Conservation (phyloP, 2,797 vertebrate genomes). For the Distichodus sexfasciatus region DNA sequence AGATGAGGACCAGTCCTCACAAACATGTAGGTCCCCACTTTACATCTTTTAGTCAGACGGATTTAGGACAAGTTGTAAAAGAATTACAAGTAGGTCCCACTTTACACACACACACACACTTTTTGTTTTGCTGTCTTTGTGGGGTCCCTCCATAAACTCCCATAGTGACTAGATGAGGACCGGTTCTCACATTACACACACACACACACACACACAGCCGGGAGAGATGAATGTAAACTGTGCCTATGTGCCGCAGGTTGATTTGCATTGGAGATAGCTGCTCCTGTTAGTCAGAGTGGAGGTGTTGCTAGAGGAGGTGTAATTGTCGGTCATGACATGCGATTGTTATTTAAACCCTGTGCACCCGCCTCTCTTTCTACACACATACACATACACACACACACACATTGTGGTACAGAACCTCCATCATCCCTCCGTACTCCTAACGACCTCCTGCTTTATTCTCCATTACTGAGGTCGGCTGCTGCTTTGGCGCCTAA, state of each 20-base stretch:
- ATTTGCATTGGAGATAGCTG: background rate
- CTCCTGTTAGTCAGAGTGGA: background rate
- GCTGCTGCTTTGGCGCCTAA: conserved; percentile 48
- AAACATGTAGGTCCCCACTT: too few species aligned
- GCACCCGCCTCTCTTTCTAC: background rate
- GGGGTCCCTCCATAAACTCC: too few species aligned
- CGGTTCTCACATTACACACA: too few species aligned
- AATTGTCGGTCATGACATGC: background rate
- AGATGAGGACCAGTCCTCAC: too few species aligned
- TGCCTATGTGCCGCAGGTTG: background rate
- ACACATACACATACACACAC: background rate
- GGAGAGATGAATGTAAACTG: too few species aligned
- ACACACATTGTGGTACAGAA: conserved; percentile 45
- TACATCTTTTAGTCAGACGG: too few species aligned
- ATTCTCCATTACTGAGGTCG: conserved; percentile 43
- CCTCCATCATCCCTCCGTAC: conserved; percentile 44
- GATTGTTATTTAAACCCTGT: background rate
- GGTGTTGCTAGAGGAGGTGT: background rate
- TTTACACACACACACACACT: too few species aligned
- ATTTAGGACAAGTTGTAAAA: too few species aligned
- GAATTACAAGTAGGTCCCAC: too few species aligned
- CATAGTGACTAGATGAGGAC: too few species aligned
- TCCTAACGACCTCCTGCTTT: conserved; percentile 45
- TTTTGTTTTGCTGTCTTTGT: too few species aligned
- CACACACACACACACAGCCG: too few species aligned